These are phyloP conservation scores for Hydrocynus forskahlii DNA, from an alignment of 2,797 vertebrate species.

Conservation along the genomic window DNA sequence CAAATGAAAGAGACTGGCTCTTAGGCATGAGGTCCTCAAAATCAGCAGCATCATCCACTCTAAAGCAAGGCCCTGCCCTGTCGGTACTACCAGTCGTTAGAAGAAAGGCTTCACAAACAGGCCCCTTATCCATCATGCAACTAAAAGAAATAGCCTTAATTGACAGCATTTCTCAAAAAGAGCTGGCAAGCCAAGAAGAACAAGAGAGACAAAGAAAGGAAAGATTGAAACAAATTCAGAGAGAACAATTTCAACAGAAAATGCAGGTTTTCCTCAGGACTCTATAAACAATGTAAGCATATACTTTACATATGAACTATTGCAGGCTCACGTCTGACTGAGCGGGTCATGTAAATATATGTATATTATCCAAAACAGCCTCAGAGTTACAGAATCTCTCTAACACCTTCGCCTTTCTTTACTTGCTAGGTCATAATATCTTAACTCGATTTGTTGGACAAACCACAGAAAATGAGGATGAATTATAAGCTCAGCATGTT, in stretches of 20 bases:
- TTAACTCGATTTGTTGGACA: too few relatives aligned
- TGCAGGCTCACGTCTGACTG: neutral
- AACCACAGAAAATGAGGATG: too few relatives aligned
- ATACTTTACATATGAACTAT: neutral
- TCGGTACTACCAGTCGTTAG: conserved; percentile 23
- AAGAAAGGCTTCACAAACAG: conserved; percentile 33
- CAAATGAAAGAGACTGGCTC: neutral
- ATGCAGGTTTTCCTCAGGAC: conserved; percentile 71
- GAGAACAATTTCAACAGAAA: conserved; percentile 69
- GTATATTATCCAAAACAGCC: too few relatives aligned
- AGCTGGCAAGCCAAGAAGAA: conserved; percentile 65
- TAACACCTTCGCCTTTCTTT: too few relatives aligned
- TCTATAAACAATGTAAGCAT: conserved; percentile 56
- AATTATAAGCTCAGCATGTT: too few relatives aligned
- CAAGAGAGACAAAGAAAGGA: conserved; percentile 64
- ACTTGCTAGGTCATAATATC: neutral
- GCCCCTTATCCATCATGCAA: conserved; percentile 73
- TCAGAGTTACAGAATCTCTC: too few relatives aligned
- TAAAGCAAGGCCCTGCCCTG: neutral
- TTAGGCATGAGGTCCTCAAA: conserved; percentile 45
- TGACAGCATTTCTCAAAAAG: conserved; percentile 78
- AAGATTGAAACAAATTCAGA: conserved; percentile 60
- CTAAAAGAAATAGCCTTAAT: conserved; percentile 77
- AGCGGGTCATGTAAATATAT: neutral
- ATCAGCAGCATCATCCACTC: conserved; percentile 56